Base-by-base conservation (phyloP, 30 jellyfish, hydroid and myxozoan genomes). In the Hydractinia echinata region DNA sequence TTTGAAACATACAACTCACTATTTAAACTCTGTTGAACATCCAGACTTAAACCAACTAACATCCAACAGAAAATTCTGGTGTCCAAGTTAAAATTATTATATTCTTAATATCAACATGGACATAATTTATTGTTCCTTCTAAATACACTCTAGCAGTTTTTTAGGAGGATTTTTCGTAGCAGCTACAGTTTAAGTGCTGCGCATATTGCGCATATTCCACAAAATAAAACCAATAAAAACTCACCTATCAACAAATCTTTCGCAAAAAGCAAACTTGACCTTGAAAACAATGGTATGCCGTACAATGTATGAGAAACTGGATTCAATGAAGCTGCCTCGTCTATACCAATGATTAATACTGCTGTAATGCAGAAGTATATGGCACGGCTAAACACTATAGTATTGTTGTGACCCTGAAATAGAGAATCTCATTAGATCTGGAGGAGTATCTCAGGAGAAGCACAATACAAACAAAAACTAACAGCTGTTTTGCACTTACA, bases 381-480 rank as follows among this genome's bases (percentile, higher is more conserved):
- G 9, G 98, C 95, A 79, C 98, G 98, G 54, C 96, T 91, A 81
- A 91, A 91, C 14, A 84, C 95, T 21, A 91, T 91, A 56, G 87
- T 89, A 66, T 81, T 80, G 87, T 91, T 91, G 86, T 91, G 96
- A 68, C 98, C 98, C 98, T 91, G 72, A 21, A 30, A 30, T 30
- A 30, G 44, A 30, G 44, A 30, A 30, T 30, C 44, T 30, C 44
- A 2, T 30, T 30, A 30, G 19, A 58, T 58, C 69, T 11, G 3
- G 69, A 2, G 19, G 15, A 58, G 19, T 3, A 58, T 13, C 19
- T 58, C 19, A 64, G 8, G 74, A 13, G 6, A 62, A 64, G 4
- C 7, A 64, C 10, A 64, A 64, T n/a, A 64, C 0, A 64, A 64
- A 4, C 8, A 64, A 13, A 64, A 64, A 64, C 16, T 6, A n/a